These are phyloP conservation scores for Tautogolabrus adspersus DNA, from an alignment of 2,113 vertebrate species.

Conservation along the genomic window DNA sequence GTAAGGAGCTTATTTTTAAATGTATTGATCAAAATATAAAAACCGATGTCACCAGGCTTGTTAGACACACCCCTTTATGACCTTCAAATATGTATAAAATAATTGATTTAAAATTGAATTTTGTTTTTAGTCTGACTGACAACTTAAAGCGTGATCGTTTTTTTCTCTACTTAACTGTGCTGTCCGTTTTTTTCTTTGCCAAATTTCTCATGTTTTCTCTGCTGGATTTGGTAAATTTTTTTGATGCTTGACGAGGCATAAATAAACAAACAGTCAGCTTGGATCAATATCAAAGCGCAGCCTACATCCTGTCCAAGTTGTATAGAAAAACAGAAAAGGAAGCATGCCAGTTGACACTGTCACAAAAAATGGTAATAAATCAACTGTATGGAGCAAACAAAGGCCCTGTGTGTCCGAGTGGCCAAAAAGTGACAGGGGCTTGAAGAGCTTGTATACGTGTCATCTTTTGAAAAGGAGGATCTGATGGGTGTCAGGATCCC, in stretches of 20 bases:
- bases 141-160: too few relatives aligned
- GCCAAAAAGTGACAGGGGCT: constrained; percentile 71
- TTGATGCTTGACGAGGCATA: constrained; percentile 58
- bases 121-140: too few relatives aligned
- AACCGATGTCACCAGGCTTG: neutral
- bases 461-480: constrained; percentile 81
- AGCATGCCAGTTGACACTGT: constrained; percentile 65
- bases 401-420: constrained; percentile 66
- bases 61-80: neutral
- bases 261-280: constrained; percentile 70
- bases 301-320: constrained; percentile 76
- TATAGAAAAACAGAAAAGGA: constrained; percentile 60
- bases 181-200: constrained; percentile 52
- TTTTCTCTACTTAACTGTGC: neutral
- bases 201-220: constrained; percentile 57
- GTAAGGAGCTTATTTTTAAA: constrained; percentile 58
- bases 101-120: neutral
- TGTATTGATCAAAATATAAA: neutral
- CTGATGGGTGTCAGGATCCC: constrained; percentile 78
- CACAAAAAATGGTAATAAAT: constrained; percentile 71
- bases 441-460: constrained; percentile 75
- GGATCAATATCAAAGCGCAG: constrained; percentile 72
- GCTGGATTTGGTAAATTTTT: constrained; percentile 55
- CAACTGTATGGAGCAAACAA: constrained; percentile 69
- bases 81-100: neutral